Evolutionary conservation across 2,888 invertebrate species (phyloP).

Genomic region (Notodonta ziczac): DNA sequence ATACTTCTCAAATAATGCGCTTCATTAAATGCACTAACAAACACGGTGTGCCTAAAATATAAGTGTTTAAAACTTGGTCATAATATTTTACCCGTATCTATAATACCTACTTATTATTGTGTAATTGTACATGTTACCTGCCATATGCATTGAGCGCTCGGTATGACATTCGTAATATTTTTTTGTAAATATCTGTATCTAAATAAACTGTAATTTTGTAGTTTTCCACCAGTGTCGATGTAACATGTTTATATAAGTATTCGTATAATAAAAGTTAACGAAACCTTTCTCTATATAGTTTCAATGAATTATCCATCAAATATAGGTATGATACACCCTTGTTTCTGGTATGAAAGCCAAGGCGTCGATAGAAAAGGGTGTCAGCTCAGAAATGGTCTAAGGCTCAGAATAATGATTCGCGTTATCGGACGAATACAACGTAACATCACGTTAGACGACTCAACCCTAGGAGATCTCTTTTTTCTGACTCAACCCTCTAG

Average conservation of each 20-base stretch:
- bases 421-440: no score
- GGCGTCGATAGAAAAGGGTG: not conserved
- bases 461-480: no score
- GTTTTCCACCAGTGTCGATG: slow-evolving; percentile 77
- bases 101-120: slow-evolving; percentile 10
- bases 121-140: slow-evolving; percentile 43
- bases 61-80: slow-evolving; percentile 26
- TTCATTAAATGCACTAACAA: slow-evolving; percentile 30
- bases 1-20: slow-evolving; percentile 28
- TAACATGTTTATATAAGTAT: slow-evolving; percentile 70
- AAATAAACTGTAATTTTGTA: slow-evolving; percentile 68
- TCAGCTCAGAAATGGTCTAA: no score
- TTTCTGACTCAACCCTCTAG: no score
- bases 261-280: slow-evolving; percentile 76
- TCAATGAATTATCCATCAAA: slow-evolving; percentile 23
- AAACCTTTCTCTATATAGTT: slow-evolving; percentile 42
- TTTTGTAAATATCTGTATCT: slow-evolving; percentile 71
- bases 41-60: slow-evolving; percentile 45
- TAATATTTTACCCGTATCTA: slow-evolving; percentile 22
- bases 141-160: slow-evolving; percentile 40
- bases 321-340: no score
- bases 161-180: slow-evolving; percentile 34
- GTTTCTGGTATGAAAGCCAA: not conserved
- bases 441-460: no score
- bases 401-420: no score